Evolutionary conservation across 1,140 invertebrate species (phyloP).

Genomic region (Antheraea pernyi): DNA sequence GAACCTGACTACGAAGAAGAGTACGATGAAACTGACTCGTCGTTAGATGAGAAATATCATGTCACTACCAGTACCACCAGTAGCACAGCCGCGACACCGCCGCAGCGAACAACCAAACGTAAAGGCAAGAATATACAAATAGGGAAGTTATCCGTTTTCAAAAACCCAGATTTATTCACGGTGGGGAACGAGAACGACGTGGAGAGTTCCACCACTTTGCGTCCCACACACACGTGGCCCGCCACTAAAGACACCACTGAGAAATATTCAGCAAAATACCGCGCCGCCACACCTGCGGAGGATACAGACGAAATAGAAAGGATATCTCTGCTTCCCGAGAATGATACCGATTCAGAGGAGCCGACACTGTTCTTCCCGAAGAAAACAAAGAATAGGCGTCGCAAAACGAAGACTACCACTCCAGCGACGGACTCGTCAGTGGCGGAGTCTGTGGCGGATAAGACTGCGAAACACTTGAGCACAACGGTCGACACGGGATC

Average conservation of each 20-base stretch:
- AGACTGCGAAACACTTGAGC: slow-evolving; percentile 14
- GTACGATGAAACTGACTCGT: slow-evolving; percentile 44
- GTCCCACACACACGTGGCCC: background rate
- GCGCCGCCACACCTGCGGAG: slow-evolving; percentile 20
- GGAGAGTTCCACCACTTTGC: slow-evolving; percentile 31
- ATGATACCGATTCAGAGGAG: slow-evolving; percentile 39
- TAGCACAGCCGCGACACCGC: slow-evolving; percentile 16
- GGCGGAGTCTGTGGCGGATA: slow-evolving; percentile 26
- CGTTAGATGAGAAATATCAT: slow-evolving; percentile 52
- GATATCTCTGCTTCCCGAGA: slow-evolving; percentile 56
- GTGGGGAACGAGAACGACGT: slow-evolving; percentile 42
- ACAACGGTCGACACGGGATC: slow-evolving; percentile 9
- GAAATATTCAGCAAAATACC: slow-evolving; percentile 41
- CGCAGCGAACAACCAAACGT: slow-evolving; percentile 14
- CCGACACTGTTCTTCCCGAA: slow-evolving; percentile 63
- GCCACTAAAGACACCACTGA: background rate
- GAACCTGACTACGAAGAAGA: slow-evolving; percentile 52
- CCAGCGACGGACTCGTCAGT: slow-evolving; percentile 33
- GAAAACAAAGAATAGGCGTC: slow-evolving; percentile 42
- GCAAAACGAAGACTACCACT: slow-evolving; percentile 31
- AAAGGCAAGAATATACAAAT: slow-evolving; percentile 30
- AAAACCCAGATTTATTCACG: slow-evolving; percentile 54
- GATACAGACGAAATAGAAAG: slow-evolving; percentile 40
- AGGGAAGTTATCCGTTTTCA: slow-evolving; percentile 62
- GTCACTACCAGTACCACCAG: slow-evolving; percentile 25